phyloP scores from a whole-genome alignment of 2,113 vertebrate genomes.

The Rousettus leschenaultii region DNA sequence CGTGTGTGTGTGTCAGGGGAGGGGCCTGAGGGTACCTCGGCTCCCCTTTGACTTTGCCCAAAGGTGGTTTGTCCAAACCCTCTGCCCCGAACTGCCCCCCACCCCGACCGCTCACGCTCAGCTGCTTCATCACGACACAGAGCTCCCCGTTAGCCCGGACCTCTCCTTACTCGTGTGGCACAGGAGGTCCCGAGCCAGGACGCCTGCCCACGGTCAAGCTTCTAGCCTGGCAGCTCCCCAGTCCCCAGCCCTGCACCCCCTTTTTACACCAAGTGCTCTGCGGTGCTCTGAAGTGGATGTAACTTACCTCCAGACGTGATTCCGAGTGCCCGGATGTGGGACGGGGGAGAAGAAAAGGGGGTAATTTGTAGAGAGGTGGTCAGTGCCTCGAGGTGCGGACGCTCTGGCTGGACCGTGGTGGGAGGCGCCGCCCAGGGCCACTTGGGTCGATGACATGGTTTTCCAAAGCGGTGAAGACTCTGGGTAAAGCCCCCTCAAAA shows the following conservation, averaged over 20 bases:
- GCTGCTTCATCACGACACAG: neutral
- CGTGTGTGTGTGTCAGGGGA: neutral
- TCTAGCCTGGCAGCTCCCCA: neutral
- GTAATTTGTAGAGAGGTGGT: no score
- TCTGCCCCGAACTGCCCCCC: fast-evolving
- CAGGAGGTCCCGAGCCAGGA: neutral
- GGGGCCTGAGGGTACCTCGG: fast-evolving
- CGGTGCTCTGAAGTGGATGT: no score
- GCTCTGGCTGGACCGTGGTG: fast-evolving
- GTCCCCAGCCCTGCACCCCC: neutral
- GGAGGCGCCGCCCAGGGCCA: neutral
- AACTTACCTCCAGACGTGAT: fast-evolving
- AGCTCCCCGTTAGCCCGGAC: neutral
- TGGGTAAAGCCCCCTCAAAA: neutral
- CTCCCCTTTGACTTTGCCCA: neutral
- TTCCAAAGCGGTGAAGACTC: neutral
- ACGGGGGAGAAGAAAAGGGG: neutral
- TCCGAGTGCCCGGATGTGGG: neutral
- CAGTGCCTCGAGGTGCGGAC: fast-evolving
- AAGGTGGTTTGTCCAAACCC: no score
- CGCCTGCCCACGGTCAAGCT: neutral
- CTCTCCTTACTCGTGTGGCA: neutral
- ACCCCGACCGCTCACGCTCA: neutral
- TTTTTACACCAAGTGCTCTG: neutral
- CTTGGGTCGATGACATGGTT: neutral